Evolutionary conservation across 2,888 invertebrate genomes (phyloP).

Genomic region (Galeruca laticollis): DNA sequence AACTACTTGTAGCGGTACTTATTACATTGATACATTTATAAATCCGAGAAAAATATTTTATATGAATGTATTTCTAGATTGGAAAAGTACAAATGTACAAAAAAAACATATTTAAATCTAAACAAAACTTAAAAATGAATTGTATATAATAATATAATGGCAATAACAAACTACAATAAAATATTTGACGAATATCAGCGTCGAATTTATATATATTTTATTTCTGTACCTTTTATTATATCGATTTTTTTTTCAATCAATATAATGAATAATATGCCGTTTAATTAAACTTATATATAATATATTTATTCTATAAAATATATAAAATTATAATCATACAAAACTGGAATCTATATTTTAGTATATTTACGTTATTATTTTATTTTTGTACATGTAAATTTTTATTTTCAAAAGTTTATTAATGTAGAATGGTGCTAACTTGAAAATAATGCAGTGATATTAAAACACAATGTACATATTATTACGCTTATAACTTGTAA

Average conservation of each 20-base stretch:
- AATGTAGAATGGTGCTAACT: constrained; percentile 36
- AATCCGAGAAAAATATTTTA: not conserved
- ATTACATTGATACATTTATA: not conserved
- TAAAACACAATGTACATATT: constrained; percentile 37
- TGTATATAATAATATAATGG: not conserved
- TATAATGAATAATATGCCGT: not conserved
- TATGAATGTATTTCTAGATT: not conserved
- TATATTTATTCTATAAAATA: constrained; percentile 32
- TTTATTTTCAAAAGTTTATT: constrained; percentile 32
- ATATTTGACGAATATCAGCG: not conserved
- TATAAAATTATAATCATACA: constrained; percentile 28
- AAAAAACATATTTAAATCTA: not conserved
- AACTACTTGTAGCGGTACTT: not conserved
- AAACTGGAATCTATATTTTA: constrained; percentile 33
- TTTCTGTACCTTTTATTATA: not conserved
- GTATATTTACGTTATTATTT: constrained; percentile 24
- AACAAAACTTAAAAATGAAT: constrained; percentile 1
- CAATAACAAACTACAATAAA: constrained; percentile 7
- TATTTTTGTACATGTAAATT: constrained; percentile 34
- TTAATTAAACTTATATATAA: constrained; percentile 5
- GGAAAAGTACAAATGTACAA: not conserved
- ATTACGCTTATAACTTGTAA: constrained; percentile 35
- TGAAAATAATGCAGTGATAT: constrained; percentile 34
- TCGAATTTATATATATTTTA: not conserved
- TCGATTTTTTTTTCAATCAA: not conserved